A percentile compares a stretch with the other conserved stretches of the same genome.
These are phyloP conservation scores for Parnassius smintheus DNA, from an alignment of 2,888 invertebrate species.

Conservation along the genomic window DNA sequence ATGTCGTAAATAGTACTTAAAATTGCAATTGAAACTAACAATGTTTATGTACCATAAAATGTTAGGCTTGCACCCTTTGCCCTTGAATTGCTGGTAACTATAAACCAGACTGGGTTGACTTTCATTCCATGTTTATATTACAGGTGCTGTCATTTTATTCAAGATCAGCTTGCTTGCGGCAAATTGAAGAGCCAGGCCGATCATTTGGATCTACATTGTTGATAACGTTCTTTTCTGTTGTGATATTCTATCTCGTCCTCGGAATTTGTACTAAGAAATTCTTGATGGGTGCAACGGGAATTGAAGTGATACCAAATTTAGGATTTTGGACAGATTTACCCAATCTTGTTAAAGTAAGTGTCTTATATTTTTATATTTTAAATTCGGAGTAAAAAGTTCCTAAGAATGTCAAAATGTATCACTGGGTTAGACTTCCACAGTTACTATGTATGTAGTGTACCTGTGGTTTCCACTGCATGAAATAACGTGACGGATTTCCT, in stretches of 20 bases:
- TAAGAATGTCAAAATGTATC: too few species aligned
- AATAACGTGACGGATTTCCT: too few species aligned
- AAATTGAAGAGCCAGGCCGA: constrained; percentile 59
- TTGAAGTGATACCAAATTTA: constrained; percentile 87
- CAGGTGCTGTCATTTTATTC: constrained; percentile 78
- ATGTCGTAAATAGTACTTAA: too few species aligned
- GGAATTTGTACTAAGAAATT: constrained; percentile 85
- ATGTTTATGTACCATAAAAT: too few species aligned
- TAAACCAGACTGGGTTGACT: too few species aligned
- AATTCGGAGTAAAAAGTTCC: neutral
- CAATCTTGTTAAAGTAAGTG: constrained; percentile 83
- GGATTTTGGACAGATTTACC: constrained; percentile 88
- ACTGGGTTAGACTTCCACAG: too few species aligned
- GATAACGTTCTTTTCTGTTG: constrained; percentile 82
- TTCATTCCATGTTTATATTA: constrained; percentile 36
- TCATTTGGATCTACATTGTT: constrained; percentile 84
- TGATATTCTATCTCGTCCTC: constrained; percentile 83
- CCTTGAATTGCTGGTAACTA: too few species aligned
- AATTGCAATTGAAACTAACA: too few species aligned
- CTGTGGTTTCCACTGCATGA: too few species aligned
- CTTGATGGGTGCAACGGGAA: constrained; percentile 86
- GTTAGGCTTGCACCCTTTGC: too few species aligned
- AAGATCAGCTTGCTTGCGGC: constrained; percentile 67
- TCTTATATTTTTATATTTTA: neutral
- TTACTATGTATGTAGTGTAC: too few species aligned